Base-by-base conservation (phyloP, 2,888 invertebrate genomes). In the Allacma fusca region DNA sequence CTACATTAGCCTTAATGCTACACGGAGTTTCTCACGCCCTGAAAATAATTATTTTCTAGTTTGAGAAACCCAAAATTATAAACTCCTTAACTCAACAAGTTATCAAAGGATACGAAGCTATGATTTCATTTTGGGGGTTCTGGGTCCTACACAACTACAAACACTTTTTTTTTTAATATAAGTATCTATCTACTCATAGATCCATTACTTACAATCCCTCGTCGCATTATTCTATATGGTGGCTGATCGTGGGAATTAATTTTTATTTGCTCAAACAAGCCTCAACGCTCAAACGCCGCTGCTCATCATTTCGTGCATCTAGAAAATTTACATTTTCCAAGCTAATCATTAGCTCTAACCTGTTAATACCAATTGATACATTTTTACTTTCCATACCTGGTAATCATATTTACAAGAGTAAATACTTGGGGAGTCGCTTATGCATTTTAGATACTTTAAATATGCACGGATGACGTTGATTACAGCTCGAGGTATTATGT, bases 21-120 rank as follows among this genome's bases (percentile, higher is more conserved):
- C 28, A 24, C 50, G 28, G 26, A 71, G n/a, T 74, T 74, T 74
- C 73, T 64, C 73, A 74, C 73, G 64, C 64, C 73, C 73, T 74
- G n/a, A 64, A 74, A 72, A 74, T 65, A 74, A 74, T 74, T 74
- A 74, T 64, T 64, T 40, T 72, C 29, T 50, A 28, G 24, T 21
- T 43, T 40, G 43, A 43, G 44, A 50, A 43, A 70, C 19, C 50
- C 16, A 50, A 50, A 50, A 62, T 62, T 62, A 57, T 21, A 7
- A 62, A 62, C 62, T 62, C 19, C 24, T 62, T 62, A 62, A 62
- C 62, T 62, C 62, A 62, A 62, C 62, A 62, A 62, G 7, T 62
- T 62, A 62, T 62, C 62, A 21, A 50, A n/a, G 23, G 16, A 26
- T 26, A 24, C 5, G 7, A 71, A 50, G 43, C 57, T 13, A 44